Evolutionary conservation across 2,797 vertebrate genomes (phyloP), one percentile per base, ranked within the genome.

Genomic region (Clamator glandarius): DNA sequence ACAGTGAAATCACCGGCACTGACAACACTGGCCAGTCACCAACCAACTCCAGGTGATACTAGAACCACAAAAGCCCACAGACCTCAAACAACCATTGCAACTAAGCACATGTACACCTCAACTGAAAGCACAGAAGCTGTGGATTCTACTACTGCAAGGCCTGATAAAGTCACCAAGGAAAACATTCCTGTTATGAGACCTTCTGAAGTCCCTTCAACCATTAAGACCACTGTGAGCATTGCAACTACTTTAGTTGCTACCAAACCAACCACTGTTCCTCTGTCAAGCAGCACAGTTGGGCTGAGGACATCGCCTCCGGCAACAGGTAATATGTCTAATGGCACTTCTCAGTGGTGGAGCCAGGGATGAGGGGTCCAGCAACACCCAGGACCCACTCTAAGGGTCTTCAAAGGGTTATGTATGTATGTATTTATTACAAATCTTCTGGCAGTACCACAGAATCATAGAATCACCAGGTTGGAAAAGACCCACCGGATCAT

Each of bases 311-410:
- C 91, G 0, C 96, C 98, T 67, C 88, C 85, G 15, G 82, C 92
- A 33, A 76, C 98, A 97, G 98, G 99, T 99, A 95, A 97, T 0
- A 3, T 36, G 14, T 59, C 8, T 69, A 35, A 17, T 6, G 66
- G 33, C 6, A 7, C 25, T 64, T 12, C 21, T 41, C 70, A 46
- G 52, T 41, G 41, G 4, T 51, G 28, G 26, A 50, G 28, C 39
- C 24, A 44, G 75, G 23, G 52, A 9, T 0, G 4, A 57, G 20
- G 6, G 23, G 31, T 12, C 5, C 33, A 29, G 67, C 54, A 86
- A 5, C 1, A 2, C 33, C 29, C 69, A 46, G 25, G 13, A 81
- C 28, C 13, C 29, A 6, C 14, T 44, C 48, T 4, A 64, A 11
- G 42, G 26, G 4, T 66, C 59, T 77, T 77, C 0, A 0, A 11